Conservation (phyloP, 1,140 invertebrate genomes). For the Adelges cooleyi region DNA sequence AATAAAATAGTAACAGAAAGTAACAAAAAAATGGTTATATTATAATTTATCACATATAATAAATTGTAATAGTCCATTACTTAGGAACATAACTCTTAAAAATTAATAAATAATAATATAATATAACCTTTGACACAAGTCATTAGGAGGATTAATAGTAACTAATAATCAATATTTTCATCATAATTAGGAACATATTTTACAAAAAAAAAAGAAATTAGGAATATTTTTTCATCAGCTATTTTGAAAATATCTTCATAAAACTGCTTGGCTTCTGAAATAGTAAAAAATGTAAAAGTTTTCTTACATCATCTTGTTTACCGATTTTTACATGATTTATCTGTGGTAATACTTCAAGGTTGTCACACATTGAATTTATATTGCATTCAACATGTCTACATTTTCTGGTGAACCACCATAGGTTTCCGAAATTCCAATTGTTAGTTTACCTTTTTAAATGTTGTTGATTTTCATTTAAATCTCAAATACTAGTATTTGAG, state of each 20-base stretch:
- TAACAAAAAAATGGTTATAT: background rate
- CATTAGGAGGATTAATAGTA: no score
- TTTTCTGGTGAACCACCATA: background rate
- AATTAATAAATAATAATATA: background rate
- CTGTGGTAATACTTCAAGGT: background rate
- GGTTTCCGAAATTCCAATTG: background rate
- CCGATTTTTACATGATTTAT: background rate
- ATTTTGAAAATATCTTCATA: conserved; percentile 3
- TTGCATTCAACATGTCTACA: background rate
- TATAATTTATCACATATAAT: background rate
- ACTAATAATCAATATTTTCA: no score
- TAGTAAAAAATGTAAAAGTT: background rate
- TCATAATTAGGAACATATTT: no score
- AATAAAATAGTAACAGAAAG: background rate
- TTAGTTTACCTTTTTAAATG: no score
- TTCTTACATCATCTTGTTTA: conserved; percentile 12
- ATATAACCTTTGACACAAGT: no score
- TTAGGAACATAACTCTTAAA: background rate
- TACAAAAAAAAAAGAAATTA: no score
- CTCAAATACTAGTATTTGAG: no score
- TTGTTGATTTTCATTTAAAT: no score
- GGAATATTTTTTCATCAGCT: no score
- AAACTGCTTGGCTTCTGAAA: background rate
- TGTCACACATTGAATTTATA: background rate
- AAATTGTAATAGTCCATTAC: background rate